Evolutionary conservation across 2,113 vertebrate species (phyloP).

Genomic region (Ciconia boyciana): DNA sequence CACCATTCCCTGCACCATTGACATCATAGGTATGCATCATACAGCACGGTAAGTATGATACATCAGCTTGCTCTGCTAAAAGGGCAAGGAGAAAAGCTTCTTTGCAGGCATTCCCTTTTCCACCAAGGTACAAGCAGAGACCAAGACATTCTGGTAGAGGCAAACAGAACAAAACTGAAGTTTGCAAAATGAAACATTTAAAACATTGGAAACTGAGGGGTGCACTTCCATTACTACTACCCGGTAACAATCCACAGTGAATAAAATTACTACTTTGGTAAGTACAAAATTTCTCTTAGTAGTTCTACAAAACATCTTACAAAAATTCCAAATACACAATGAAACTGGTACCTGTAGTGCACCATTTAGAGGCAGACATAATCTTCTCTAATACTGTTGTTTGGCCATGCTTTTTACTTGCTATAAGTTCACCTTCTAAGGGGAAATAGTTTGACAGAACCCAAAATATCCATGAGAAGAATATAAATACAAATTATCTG

Average conservation of each 20-base stretch:
- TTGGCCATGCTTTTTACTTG: not conserved
- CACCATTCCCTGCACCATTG: not conserved
- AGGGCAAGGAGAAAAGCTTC: not conserved
- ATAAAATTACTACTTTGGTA: not conserved
- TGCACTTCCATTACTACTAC: not conserved
- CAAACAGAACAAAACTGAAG: not conserved
- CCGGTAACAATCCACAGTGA: not conserved
- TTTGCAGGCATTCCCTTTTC: not conserved
- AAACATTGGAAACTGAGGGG: not conserved
- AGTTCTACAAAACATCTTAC: not conserved
- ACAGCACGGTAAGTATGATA: not conserved
- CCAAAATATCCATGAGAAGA: not conserved
- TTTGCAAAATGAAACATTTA: not conserved
- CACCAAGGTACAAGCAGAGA: not conserved
- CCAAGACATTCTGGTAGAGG: not conserved
- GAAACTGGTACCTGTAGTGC: not conserved
- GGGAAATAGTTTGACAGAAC: not conserved
- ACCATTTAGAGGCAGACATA: not conserved
- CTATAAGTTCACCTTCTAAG: not conserved
- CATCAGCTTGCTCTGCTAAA: not conserved
- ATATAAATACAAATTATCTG: not conserved
- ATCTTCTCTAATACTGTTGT: not conserved
- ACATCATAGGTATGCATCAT: not conserved
- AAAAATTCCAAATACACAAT: not conserved
- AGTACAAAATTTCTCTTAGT: not conserved